These are phyloP conservation scores for Micronisus gabar DNA, from an alignment of 2,113 vertebrate species.

Conservation along the genomic window DNA sequence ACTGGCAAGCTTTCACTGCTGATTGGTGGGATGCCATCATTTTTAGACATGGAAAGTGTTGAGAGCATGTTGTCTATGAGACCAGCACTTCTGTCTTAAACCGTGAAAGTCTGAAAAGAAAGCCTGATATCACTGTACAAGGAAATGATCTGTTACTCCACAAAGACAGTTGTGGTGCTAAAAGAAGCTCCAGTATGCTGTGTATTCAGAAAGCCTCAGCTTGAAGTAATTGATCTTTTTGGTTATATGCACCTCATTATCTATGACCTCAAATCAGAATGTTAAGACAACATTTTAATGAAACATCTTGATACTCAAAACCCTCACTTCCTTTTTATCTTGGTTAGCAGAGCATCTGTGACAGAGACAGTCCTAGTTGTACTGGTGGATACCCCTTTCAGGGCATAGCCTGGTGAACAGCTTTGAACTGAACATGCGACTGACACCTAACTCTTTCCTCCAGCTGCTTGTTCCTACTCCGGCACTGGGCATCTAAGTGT, in stretches of 20 bases:
- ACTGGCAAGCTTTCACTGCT: background rate
- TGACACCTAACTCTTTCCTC: background rate
- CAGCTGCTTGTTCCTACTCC: background rate
- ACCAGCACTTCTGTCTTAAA: background rate
- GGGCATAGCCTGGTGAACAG: background rate
- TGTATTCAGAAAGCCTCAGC: background rate
- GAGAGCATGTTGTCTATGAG: background rate
- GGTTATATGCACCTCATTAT: background rate
- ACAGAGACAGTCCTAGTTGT: background rate
- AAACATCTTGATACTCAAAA: background rate
- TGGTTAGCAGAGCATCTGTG: background rate
- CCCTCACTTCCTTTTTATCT: background rate
- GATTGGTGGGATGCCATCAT: background rate
- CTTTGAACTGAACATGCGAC: fast-evolving
- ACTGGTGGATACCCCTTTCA: background rate
- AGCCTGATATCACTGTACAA: background rate
- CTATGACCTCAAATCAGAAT: background rate
- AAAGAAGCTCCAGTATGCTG: background rate
- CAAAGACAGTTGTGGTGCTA: background rate
- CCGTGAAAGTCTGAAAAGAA: background rate
- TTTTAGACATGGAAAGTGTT: background rate
- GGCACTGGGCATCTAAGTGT: background rate
- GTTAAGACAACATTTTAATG: background rate
- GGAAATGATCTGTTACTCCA: background rate
- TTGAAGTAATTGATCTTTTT: background rate